Evolutionary conservation across 92 coral and sea anemone genomes (phyloP).

Genomic region (Plumapathes pennacea): DNA sequence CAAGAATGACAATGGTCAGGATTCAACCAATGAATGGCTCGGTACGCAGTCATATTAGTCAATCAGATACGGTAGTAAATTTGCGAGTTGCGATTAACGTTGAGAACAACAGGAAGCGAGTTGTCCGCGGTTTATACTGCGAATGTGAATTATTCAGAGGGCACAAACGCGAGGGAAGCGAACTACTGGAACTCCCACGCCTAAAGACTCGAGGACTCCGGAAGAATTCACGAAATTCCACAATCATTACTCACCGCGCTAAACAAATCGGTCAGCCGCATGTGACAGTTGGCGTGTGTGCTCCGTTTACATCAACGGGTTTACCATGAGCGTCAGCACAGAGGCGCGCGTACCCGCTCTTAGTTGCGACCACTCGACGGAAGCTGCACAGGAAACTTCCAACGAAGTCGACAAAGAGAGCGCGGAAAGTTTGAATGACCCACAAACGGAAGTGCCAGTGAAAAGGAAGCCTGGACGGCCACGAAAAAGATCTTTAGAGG

Average conservation of each 20-base stretch:
- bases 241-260: slow-evolving; percentile 51
- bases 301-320: slow-evolving; percentile 7
- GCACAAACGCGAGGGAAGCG: slow-evolving; percentile 33
- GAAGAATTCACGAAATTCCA: slow-evolving; percentile 65
- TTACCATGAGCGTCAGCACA: slow-evolving; percentile 28
- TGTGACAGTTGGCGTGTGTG: slow-evolving; percentile 6
- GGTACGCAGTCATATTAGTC: slow-evolving; percentile 70
- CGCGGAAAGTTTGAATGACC: slow-evolving; percentile 31
- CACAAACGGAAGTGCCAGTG: slow-evolving; percentile 46
- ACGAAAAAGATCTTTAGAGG: slow-evolving; percentile 68
- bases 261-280: slow-evolving; percentile 32
- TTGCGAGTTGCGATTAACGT: slow-evolving; percentile 72
- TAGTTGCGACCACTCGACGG: slow-evolving; percentile 9
- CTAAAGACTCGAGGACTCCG: slow-evolving; percentile 34
- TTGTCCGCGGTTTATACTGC: too few species aligned
- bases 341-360: background rate
- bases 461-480: slow-evolving; percentile 83
- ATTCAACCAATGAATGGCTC: slow-evolving; percentile 52
- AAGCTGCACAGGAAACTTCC: slow-evolving; percentile 38
- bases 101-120: slow-evolving; percentile 69
- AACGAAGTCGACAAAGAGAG: too few species aligned
- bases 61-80: slow-evolving; percentile 66
- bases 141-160: slow-evolving; percentile 59
- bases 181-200: slow-evolving; percentile 74
- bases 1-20: slow-evolving; percentile 63